Evolutionary conservation across 2,113 vertebrate species (phyloP).

Genomic region (Phyllostomus hastatus): DNA sequence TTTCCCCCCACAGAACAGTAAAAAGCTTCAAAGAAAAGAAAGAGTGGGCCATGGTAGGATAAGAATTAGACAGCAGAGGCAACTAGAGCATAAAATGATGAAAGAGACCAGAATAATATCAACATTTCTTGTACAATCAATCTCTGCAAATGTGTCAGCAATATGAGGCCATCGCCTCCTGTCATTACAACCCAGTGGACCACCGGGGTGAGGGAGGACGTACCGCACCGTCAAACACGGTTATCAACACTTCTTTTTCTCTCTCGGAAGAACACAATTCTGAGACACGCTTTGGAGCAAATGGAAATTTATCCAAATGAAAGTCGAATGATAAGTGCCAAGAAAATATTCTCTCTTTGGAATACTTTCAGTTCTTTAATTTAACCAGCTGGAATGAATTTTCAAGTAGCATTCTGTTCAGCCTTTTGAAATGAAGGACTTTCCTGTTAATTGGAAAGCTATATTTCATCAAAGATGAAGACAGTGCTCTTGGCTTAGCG

Average conservation of each 20-base stretch:
- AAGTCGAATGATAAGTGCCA: constrained; percentile 68
- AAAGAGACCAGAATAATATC: constrained; percentile 11
- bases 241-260: constrained; percentile 60
- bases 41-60: background rate
- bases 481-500: constrained; percentile 45
- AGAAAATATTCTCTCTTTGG: constrained; percentile 64
- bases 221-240: background rate
- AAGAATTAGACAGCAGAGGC: constrained; percentile 8
- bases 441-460: constrained; percentile 66
- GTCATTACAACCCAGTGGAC: background rate
- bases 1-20: background rate
- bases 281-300: constrained; percentile 60
- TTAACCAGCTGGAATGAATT: constrained; percentile 74
- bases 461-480: constrained; percentile 64
- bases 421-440: constrained; percentile 63
- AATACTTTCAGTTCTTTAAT: constrained; percentile 64
- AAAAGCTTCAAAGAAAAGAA: constrained; percentile 38
- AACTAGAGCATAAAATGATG: background rate
- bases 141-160: constrained; percentile 42
- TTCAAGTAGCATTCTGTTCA: constrained; percentile 71
- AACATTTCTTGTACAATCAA: background rate
- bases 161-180: background rate
- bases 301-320: constrained; percentile 65
- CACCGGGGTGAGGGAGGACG: background rate
- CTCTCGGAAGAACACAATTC: constrained; percentile 56